These are phyloP conservation scores for Dendrocopos noguchii DNA, from an alignment of 2,113 vertebrate genomes.

Conservation along the genomic window DNA sequence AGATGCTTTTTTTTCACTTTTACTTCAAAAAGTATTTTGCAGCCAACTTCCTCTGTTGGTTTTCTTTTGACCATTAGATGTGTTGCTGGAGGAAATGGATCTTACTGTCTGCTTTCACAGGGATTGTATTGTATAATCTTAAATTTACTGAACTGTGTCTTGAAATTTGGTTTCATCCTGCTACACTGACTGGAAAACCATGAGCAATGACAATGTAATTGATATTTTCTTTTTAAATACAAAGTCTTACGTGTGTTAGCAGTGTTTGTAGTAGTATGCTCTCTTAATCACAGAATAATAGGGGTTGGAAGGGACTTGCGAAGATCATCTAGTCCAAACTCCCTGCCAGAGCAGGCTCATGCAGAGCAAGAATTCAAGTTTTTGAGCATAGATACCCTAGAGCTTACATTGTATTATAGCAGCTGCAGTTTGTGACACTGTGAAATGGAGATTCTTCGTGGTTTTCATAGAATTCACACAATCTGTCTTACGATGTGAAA, in stretches of 20 bases:
- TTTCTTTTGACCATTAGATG: background rate
- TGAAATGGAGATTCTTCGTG: background rate
- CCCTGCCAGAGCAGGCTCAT: too few species aligned
- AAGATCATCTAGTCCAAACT: too few species aligned
- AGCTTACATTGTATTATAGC: background rate
- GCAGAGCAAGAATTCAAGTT: background rate
- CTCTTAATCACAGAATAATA: background rate
- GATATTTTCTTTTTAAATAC: background rate
- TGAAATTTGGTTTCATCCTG: background rate
- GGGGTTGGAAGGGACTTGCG: too few species aligned
- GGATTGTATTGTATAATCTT: background rate
- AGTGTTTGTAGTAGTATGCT: background rate
- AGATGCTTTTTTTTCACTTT: background rate
- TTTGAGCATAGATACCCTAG: background rate
- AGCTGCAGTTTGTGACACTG: background rate
- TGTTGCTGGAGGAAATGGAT: background rate
- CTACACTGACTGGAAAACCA: background rate
- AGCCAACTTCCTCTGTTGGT: background rate
- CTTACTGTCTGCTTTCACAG: background rate
- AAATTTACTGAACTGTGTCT: background rate
- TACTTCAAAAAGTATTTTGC: background rate
- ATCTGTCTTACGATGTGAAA: background rate
- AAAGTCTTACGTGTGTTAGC: background rate
- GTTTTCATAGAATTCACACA: background rate
- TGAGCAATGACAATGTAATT: background rate